Percentiles rank a stretch among this genome's conserved stretches.
Evolutionary conservation across 2,113 vertebrate genomes (phyloP).

Genomic region (Chaetura pelagica): DNA sequence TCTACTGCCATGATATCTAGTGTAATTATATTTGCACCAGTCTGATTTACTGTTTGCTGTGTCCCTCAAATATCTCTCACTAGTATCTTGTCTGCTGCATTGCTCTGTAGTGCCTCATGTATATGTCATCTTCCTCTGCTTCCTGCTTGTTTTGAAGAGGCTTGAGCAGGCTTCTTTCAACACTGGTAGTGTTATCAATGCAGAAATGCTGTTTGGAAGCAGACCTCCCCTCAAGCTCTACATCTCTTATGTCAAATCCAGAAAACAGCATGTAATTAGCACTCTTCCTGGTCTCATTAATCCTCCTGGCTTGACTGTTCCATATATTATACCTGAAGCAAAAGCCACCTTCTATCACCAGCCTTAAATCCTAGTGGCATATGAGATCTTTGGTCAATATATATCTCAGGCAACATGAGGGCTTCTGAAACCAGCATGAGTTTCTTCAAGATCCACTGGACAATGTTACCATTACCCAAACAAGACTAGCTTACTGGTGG

Average conservation of each 20-base stretch:
- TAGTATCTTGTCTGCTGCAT: no score
- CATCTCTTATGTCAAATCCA: background rate
- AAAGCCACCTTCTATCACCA: background rate
- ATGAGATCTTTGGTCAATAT: background rate
- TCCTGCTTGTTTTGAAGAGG: background rate
- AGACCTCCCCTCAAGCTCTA: background rate
- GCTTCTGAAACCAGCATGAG: background rate
- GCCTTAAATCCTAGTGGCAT: background rate
- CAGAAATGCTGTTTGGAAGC: background rate
- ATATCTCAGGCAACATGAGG: background rate
- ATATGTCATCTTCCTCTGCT: background rate
- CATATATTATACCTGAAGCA: background rate
- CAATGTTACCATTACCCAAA: background rate
- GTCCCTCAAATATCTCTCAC: background rate
- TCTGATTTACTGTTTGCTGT: background rate
- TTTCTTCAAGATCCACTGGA: background rate
- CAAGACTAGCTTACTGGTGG: background rate
- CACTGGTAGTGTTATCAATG: background rate
- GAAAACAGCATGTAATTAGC: background rate
- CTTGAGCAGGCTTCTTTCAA: background rate
- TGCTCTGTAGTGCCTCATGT: accelerated
- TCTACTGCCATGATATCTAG: background rate
- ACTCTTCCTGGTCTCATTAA: background rate
- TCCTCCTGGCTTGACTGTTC: background rate
- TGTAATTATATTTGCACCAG: background rate